Evolutionary conservation across 2,797 vertebrate genomes (phyloP), one percentile per base, ranked within the genome.

Genomic region (Ispidina picta): DNA sequence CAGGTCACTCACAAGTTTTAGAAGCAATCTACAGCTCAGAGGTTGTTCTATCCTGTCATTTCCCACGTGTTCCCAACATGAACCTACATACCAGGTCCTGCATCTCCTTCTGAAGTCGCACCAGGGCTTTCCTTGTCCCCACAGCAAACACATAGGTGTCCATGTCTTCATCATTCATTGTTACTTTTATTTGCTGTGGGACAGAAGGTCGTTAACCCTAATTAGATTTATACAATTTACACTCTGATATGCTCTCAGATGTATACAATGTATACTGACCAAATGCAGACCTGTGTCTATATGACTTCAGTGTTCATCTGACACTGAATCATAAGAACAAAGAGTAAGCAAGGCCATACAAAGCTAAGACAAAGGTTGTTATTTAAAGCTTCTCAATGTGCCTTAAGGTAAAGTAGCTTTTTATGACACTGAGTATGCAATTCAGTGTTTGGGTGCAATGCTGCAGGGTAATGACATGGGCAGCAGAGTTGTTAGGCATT

Each of bases 131-230:
- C 94, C 98, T 98, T 56, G 98, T 99, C 56, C 99, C 99, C 55
- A 99, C 98, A 65, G 99, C 99, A 97, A 99, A 99, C 77, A 99
- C 99, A n/a, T 99, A 99, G 0, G 99, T 99, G 93, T 99, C 99
- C 99, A 99, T 99, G 92, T 99, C 99, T 71, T 99, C 99, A 11
- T 99, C 99, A 80, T 99, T 99, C 90, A 99, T 98, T 26, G 99
- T 99, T 86, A 99, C 99, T 98, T 99, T 99, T 97, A 99, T 98
- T 99, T 99, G 99, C 99, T 99, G 86, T 31, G 90, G 69, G 93
- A 93, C 58, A 87, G 31, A 93, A 48, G 3, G 20, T 51, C 23
- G 58, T 60, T 46, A 77, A 44, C 59, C 31, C 63, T 43, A 20
- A 23, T 12, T 25, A 68, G 52, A 55, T 62, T 63, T 54, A 54